These are phyloP conservation scores for Gymnoscopelus braueri DNA, from an alignment of 2,797 vertebrate genomes.

Conservation along the genomic window DNA sequence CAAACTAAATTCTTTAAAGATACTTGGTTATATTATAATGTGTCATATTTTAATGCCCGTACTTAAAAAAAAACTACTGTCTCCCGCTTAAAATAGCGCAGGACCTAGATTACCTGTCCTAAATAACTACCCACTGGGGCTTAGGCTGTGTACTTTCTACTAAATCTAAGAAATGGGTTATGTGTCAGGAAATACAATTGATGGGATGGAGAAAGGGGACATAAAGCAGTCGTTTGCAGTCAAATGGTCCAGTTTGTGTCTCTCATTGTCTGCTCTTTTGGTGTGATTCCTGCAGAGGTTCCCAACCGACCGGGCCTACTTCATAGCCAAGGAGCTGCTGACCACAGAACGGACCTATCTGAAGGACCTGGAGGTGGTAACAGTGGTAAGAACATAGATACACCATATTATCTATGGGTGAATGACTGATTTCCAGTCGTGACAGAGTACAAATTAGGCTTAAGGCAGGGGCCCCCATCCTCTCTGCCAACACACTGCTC, in stretches of 20 bases:
- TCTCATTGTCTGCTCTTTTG: conserved; percentile 18
- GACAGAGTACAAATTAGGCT: conserved; percentile 1
- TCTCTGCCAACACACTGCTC: conserved; percentile 6
- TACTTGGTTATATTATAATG: background rate
- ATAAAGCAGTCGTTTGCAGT: background rate
- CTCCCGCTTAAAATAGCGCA: conserved; percentile 51
- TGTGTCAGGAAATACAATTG: background rate
- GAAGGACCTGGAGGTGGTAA: conserved; percentile 97
- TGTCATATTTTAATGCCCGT: background rate
- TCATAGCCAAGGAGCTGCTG: conserved; percentile 93
- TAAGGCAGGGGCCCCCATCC: background rate
- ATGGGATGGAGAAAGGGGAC: background rate
- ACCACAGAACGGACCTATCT: conserved; percentile 93
- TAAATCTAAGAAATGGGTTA: conserved; percentile 34
- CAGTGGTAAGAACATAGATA: conserved; percentile 81
- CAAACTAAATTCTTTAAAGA: background rate
- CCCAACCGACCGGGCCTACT: conserved; percentile 93
- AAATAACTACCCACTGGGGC: conserved; percentile 50
- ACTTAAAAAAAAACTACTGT: conserved; percentile 21
- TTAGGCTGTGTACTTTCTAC: conserved; percentile 34
- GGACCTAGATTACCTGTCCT: conserved; percentile 64
- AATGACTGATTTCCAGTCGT: no score
- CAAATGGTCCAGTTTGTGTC: background rate
- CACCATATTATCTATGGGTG: no score
- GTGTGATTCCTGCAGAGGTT: conserved; percentile 82